Percentiles rank a stretch among this genome's conserved stretches.
phyloP scores from a whole-genome alignment of 2,888 invertebrate species.

The Teleiodes luculella region DNA sequence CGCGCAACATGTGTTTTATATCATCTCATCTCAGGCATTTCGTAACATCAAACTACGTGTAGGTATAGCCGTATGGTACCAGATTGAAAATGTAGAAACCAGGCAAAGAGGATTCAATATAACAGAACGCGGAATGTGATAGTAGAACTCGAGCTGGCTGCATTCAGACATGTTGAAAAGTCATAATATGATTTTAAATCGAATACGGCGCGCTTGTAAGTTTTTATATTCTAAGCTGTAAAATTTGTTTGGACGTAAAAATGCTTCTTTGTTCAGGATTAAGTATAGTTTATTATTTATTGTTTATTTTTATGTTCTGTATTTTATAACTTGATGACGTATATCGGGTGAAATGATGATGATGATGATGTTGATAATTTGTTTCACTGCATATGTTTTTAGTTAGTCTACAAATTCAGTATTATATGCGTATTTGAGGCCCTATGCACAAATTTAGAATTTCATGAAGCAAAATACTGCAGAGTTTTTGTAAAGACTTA shows the following conservation, averaged over 20 bases:
- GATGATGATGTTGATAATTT: too few relatives aligned
- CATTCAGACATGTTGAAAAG: slow-evolving; percentile 69
- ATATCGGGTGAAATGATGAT: too few relatives aligned
- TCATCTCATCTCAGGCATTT: slow-evolving; percentile 57
- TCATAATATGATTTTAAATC: slow-evolving; percentile 69
- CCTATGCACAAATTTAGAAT: too few relatives aligned
- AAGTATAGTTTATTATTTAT: background rate
- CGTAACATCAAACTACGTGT: slow-evolving; percentile 52
- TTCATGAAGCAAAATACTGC: too few relatives aligned
- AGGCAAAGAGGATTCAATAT: slow-evolving; percentile 61
- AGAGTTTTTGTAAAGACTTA: background rate
- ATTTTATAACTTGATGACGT: too few relatives aligned
- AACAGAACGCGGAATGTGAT: slow-evolving; percentile 57
- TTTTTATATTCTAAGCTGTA: slow-evolving; percentile 51
- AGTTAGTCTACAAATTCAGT: too few relatives aligned
- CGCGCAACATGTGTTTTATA: slow-evolving; percentile 68
- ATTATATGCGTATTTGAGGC: too few relatives aligned
- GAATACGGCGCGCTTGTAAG: slow-evolving; percentile 51
- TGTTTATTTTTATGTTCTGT: background rate
- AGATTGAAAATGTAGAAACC: slow-evolving; percentile 68
- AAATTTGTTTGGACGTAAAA: slow-evolving; percentile 36
- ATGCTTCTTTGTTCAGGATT: slow-evolving; percentile 1
- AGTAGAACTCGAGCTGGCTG: slow-evolving; percentile 38
- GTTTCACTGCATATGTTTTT: too few relatives aligned
- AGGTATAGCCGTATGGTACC: slow-evolving; percentile 38